Conservation (phyloP, 2,113 vertebrate species). For the Malaclemys terrapin region DNA sequence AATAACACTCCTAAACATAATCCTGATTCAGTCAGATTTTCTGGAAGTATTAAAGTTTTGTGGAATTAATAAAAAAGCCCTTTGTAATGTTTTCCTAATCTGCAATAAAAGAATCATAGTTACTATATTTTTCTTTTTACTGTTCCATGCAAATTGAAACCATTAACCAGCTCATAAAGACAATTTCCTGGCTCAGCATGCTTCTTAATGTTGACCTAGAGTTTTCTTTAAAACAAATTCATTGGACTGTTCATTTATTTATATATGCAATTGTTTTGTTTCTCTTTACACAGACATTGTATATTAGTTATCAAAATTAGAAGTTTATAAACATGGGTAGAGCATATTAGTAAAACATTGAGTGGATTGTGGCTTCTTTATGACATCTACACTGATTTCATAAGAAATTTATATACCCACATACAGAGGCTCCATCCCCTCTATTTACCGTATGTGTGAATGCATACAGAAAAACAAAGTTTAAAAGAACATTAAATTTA, state of each 20-base stretch:
- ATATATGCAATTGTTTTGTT: neutral
- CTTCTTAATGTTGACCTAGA: conserved; percentile 45
- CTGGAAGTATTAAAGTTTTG: conserved; percentile 52
- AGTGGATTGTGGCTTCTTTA: neutral
- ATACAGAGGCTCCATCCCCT: neutral
- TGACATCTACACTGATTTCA: neutral
- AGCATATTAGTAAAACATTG: neutral
- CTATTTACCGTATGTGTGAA: neutral
- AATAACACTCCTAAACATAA: neutral
- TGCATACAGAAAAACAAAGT: neutral
- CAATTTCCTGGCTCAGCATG: conserved; percentile 27
- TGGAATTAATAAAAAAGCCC: conserved; percentile 54
- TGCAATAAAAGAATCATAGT: conserved; percentile 43
- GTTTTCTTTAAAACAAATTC: conserved; percentile 9
- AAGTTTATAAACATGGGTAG: neutral
- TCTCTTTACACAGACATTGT: neutral
- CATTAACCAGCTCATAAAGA: conserved; percentile 53
- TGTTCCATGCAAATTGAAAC: conserved; percentile 57
- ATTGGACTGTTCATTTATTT: neutral
- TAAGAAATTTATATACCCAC: neutral
- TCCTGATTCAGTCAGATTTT: conserved; percentile 37
- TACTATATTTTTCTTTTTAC: conserved; percentile 55
- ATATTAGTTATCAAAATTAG: neutral
- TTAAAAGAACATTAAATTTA: neutral
- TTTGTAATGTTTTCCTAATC: conserved; percentile 55